Conservation (phyloP, 2,113 vertebrate species). For the Melierax canorus region DNA sequence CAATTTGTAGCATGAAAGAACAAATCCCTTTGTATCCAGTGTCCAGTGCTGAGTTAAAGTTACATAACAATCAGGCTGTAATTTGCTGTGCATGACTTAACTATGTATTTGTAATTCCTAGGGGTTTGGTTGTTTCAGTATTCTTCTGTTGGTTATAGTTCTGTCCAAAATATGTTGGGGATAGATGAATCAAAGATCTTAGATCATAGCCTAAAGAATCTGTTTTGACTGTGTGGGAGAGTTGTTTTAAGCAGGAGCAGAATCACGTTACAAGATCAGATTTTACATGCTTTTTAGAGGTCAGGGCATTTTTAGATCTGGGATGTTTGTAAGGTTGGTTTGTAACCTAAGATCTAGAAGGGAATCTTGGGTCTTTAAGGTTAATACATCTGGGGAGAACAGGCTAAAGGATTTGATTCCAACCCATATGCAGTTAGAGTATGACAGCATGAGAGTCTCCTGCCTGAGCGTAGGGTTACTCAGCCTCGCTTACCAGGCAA, state of each 20-base stretch:
- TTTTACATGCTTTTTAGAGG: neutral
- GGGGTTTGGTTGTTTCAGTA: neutral
- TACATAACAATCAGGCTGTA: neutral
- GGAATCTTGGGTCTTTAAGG: neutral
- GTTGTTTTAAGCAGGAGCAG: neutral
- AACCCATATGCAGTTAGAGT: neutral
- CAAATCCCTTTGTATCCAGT: neutral
- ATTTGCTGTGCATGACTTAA: neutral
- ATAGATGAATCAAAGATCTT: neutral
- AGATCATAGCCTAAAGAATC: neutral
- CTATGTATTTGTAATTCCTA: neutral
- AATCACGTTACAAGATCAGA: neutral
- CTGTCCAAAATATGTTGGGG: neutral
- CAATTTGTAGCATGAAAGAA: neutral
- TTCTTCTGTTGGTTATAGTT: neutral
- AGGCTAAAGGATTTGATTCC: neutral
- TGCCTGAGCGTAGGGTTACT: neutral
- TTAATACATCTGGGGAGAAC: neutral
- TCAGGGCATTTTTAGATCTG: neutral
- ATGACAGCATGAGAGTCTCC: neutral
- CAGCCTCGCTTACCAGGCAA: neutral
- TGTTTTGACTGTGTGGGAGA: neutral
- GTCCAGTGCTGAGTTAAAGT: neutral
- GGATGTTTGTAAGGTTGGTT: neutral
- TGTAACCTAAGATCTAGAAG: neutral